Percentiles rank a stretch among this genome's conserved stretches.
phyloP scores from a whole-genome alignment of 2,113 vertebrate genomes.

The Pedionomus torquatus region DNA sequence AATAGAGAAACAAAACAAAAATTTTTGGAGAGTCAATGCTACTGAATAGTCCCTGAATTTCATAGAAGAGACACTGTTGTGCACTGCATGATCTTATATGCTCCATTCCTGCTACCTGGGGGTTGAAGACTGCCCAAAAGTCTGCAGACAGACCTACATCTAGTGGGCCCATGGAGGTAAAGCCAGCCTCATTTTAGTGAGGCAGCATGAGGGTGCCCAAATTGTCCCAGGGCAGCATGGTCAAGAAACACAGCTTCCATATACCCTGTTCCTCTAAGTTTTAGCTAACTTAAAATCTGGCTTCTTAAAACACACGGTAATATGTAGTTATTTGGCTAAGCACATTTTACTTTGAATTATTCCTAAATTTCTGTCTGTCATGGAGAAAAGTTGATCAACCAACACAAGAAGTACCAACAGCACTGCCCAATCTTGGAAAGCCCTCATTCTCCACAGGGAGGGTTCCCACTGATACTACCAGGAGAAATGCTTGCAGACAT shows the following conservation, averaged over 20 bases:
- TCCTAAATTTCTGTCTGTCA: not conserved
- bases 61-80: not conserved
- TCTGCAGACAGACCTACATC: not conserved
- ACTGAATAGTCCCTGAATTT: not conserved
- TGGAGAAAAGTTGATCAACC: not conserved
- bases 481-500: slow-evolving; percentile 24
- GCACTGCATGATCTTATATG: fast-evolving
- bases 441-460: not conserved
- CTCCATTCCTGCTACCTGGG: not conserved
- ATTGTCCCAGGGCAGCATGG: not conserved
- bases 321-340: not conserved
- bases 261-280: not conserved
- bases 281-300: not conserved
- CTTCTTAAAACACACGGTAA: not conserved
- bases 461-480: not conserved
- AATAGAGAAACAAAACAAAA: not conserved
- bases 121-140: not conserved
- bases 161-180: not conserved
- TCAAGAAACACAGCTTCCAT: not conserved
- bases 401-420: not conserved
- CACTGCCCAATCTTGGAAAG: not conserved
- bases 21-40: not conserved
- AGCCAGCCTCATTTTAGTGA: not conserved
- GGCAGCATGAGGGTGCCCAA: not conserved
- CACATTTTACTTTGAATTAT: not conserved